Percentiles rank a stretch among this genome's conserved stretches.
These are phyloP conservation scores for Papilio helenus DNA, from an alignment of 1,140 invertebrate species.

Conservation along the genomic window DNA sequence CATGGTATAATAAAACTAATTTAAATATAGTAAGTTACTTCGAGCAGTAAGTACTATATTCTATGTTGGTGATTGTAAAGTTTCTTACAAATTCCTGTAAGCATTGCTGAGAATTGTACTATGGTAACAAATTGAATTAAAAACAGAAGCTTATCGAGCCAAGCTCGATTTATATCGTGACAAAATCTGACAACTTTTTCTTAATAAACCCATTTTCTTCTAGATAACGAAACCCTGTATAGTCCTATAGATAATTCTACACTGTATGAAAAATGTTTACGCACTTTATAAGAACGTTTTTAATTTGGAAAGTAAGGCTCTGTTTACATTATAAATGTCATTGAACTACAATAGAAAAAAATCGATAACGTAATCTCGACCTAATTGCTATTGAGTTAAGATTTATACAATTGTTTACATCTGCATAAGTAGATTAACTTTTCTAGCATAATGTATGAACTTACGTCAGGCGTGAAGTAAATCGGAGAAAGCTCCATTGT, in stretches of 20 bases:
- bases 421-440: constrained; percentile 23
- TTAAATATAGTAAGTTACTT: neutral
- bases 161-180: too few species aligned
- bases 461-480: constrained; percentile 48
- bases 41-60: too few species aligned
- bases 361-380: constrained; percentile 8
- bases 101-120: too few species aligned
- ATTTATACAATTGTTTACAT: constrained; percentile 23
- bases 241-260: neutral
- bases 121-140: too few species aligned
- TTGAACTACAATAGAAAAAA: constrained; percentile 20
- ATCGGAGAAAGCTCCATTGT: constrained; percentile 54
- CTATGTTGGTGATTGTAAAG: too few species aligned
- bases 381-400: neutral
- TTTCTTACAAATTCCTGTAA: too few species aligned
- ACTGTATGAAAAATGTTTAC: neutral
- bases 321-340: neutral
- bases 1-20: neutral
- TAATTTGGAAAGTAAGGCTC: neutral
- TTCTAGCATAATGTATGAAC: constrained; percentile 45
- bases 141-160: too few species aligned
- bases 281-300: neutral
- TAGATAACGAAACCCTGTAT: neutral
- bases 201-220: neutral
- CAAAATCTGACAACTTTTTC: too few species aligned